Evolutionary conservation across 2,888 invertebrate genomes (phyloP), one percentile per base, ranked within the genome.

Genomic region (Cyclophora albipunctata): DNA sequence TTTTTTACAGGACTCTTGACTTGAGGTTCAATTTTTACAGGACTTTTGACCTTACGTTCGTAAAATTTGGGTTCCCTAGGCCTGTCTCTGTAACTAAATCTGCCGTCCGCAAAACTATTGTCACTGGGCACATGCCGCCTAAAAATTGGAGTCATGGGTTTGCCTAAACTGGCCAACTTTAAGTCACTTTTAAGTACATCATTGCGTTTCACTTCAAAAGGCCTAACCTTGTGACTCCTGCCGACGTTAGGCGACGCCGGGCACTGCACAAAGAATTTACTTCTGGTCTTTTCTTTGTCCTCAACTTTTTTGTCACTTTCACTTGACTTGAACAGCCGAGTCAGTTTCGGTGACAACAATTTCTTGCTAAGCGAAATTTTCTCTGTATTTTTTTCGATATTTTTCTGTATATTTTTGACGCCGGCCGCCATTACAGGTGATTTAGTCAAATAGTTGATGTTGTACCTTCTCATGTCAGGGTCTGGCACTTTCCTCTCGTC

Each of bases 131-230:
- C 44, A 52, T 81, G 80, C 3, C 89, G 57, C 3, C 86, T 66
- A 62, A 89, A 85, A 55, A 83, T 81, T 0, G 89, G 89, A 4
- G 89, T 89, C 85, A 88, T 84, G 0, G 88, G 89, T 49, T 86
- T 87, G 0, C 88, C 88, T 66, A 84, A 52, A 45, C 75, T 79
- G 0, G 87, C 86, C 3, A 87, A 56, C 46, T 87, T 87, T 0
- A 86, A 47, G 51, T 88, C 87, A 6, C 75, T 81, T 46, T 85
- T 79, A 0, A 87, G 51, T 0, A 87, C 75, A 7, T 67, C 49
- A 56, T 49, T 3, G 48, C 33, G 42, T 45, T 47, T 60, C 50
- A 6, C 58, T 49, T 5, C 62, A 58, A 66, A 54, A 0, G 86
- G 86, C 0, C 86, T 61, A 1, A 86, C 72, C 41, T 81, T 64